These are phyloP conservation scores for Sebastiscus albofasciatus DNA, from an alignment of 2,797 vertebrate species.

Conservation along the genomic window DNA sequence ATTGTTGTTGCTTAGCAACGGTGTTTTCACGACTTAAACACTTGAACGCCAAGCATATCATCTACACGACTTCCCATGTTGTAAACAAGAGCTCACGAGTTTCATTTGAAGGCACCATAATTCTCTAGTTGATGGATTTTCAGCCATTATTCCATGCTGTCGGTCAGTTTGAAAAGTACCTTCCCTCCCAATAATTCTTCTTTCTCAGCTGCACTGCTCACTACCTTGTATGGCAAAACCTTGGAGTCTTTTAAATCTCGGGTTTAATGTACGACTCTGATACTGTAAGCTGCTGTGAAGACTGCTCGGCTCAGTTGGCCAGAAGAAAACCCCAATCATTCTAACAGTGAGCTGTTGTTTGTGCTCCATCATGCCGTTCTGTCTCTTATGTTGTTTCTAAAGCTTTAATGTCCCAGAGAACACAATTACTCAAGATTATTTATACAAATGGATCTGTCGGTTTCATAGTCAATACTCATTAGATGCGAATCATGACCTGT, in stretches of 20 bases:
- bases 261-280: conserved; percentile 2
- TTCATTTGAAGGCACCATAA: neutral
- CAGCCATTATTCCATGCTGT: neutral
- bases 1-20: too few species aligned
- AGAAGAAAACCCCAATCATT: neutral
- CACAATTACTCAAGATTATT: neutral
- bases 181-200: neutral
- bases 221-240: neutral
- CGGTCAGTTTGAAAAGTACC: neutral
- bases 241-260: neutral
- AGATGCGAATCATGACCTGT: neutral
- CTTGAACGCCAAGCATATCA: too few species aligned
- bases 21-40: too few species aligned
- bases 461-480: neutral
- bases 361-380: neutral
- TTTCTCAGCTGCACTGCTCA: neutral
- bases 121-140: neutral
- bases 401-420: neutral
- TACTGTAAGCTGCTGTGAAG: neutral
- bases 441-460: neutral
- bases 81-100: too few species aligned
- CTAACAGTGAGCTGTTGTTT: neutral
- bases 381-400: neutral
- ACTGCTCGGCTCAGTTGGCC: neutral
- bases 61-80: too few species aligned